phyloP scores from a whole-genome alignment of 2,797 vertebrate genomes.

The Garrulus glandarius region DNA sequence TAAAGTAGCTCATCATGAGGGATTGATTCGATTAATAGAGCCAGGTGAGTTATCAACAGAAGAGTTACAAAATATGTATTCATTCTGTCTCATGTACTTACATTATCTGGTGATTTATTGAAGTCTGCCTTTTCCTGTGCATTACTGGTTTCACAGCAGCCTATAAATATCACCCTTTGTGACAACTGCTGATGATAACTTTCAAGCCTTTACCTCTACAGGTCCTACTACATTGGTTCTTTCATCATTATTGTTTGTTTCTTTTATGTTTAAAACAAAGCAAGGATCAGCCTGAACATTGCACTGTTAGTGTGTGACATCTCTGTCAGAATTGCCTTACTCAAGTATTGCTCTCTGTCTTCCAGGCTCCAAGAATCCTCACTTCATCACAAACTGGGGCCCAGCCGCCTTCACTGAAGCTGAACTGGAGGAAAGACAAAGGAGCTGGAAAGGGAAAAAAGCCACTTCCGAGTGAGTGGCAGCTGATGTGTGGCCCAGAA shows the following conservation, averaged over 20 bases:
- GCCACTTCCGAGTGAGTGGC: conserved; percentile 61
- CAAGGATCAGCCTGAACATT: not conserved
- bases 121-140: not conserved
- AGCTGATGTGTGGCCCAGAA: accelerated
- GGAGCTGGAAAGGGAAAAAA: conserved; percentile 90
- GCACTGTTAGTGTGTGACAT: accelerated
- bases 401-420: conserved; percentile 88
- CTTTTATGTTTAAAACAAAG: not conserved
- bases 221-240: not conserved
- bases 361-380: conserved; percentile 86
- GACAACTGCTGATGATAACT: not conserved
- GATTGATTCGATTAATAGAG: conserved; percentile 90
- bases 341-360: not conserved
- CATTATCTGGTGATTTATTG: not conserved
- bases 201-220: not conserved
- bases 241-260: not conserved
- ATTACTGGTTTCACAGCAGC: not conserved
- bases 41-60: conserved; percentile 80
- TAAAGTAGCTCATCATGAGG: conserved; percentile 93
- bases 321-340: not conserved
- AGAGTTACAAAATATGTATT: not conserved
- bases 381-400: conserved; percentile 93
- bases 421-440: conserved; percentile 87
- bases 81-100: not conserved
- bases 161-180: not conserved